phyloP scores from a whole-genome alignment of 2,888 invertebrate species.

The Cephus pygmeus region DNA sequence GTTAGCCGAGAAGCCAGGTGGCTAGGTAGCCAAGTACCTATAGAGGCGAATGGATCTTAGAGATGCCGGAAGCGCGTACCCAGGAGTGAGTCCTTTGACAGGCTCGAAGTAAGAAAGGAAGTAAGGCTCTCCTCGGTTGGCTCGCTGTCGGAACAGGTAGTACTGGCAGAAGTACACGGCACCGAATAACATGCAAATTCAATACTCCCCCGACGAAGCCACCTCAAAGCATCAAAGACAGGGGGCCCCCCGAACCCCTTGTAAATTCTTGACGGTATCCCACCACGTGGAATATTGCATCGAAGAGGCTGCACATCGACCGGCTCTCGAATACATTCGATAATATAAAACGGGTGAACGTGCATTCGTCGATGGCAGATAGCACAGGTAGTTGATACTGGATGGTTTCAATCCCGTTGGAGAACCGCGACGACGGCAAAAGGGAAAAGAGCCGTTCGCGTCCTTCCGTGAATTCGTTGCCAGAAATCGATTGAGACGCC shows the following conservation, averaged over 20 bases:
- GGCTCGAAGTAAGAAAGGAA: conserved; percentile 20
- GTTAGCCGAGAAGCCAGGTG: background rate
- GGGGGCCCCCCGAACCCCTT: conserved; percentile 17
- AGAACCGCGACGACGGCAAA: conserved; percentile 11
- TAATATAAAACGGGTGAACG: background rate
- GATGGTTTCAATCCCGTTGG: background rate
- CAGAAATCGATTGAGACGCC: background rate
- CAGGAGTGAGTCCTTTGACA: background rate
- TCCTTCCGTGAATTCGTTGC: background rate
- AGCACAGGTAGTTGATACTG: background rate
- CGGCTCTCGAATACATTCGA: conserved; percentile 12
- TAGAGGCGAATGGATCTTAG: background rate
- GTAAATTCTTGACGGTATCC: conserved; percentile 25
- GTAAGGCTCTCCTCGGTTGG: conserved; percentile 13
- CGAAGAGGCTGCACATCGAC: conserved; percentile 13
- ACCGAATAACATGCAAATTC: conserved; percentile 57
- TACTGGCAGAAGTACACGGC: conserved; percentile 26
- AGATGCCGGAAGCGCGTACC: background rate
- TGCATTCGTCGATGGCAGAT: background rate
- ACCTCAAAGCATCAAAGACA: conserved; percentile 42
- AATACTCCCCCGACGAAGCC: conserved; percentile 39
- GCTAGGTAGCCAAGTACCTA: background rate
- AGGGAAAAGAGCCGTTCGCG: background rate
- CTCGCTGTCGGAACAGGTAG: conserved; percentile 5
- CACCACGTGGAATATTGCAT: conserved; percentile 17